A percentile compares a stretch with the other conserved stretches of the same genome.
Conservation (phyloP, 2,888 invertebrate genomes). For the Drosophila yooni region DNA sequence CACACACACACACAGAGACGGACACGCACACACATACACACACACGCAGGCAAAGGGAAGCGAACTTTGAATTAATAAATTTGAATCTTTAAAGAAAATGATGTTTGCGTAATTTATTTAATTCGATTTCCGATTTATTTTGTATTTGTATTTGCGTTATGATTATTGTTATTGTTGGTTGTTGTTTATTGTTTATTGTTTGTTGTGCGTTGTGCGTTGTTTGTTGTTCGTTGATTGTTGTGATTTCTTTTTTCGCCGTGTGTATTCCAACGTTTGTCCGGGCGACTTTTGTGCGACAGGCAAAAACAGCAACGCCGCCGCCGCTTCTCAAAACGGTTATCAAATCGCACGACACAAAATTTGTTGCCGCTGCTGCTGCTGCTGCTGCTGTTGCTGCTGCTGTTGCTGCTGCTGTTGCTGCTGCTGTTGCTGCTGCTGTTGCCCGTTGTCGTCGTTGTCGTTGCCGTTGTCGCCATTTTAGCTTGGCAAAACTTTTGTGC, state of each 20-base stretch:
- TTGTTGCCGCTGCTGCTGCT: constrained; percentile 43
- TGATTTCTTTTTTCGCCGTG: neutral
- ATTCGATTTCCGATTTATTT: constrained; percentile 6
- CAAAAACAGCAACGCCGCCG: constrained; percentile 64
- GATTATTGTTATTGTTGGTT: constrained; percentile 5
- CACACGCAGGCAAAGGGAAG: neutral
- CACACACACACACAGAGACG: constrained; percentile 4
- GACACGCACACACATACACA: neutral
- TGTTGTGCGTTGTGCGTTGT: neutral
- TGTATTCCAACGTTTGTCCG: constrained; percentile 30
- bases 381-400: constrained; percentile 27
- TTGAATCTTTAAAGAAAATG: constrained; percentile 1
- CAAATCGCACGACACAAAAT: constrained; percentile 71
- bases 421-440: constrained; percentile 39
- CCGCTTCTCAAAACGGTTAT: constrained; percentile 74
- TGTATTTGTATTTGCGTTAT: constrained; percentile 3
- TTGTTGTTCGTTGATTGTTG: constrained; percentile 2
- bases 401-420: constrained; percentile 32
- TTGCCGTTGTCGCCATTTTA: constrained; percentile 72
- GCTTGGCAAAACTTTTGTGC: constrained; percentile 73
- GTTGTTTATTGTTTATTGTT: neutral
- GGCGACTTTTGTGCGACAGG: constrained; percentile 48
- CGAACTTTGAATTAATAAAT: neutral
- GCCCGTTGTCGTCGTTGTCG: constrained; percentile 47
- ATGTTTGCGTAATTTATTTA: constrained; percentile 11